phyloP scores from a whole-genome alignment of 2,888 invertebrate species.

The Hemaris fuciformis region DNA sequence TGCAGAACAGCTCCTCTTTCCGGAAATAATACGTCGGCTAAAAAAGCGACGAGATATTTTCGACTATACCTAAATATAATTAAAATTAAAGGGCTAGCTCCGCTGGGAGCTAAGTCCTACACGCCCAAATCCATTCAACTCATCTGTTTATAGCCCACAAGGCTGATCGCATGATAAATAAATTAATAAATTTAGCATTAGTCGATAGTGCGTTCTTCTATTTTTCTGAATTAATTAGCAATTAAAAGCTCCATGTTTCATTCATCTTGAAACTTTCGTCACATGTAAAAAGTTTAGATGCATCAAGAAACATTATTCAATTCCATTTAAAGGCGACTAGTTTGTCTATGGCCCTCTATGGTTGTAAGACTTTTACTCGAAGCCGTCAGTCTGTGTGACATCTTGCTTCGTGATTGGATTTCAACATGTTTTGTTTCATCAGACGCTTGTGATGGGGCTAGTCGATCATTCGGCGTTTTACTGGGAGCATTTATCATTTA shows the following conservation, averaged over 20 bases:
- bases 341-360: neutral
- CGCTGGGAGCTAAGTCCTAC: too few relatives aligned
- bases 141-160: too few relatives aligned
- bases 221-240: neutral
- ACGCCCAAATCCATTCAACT: too few relatives aligned
- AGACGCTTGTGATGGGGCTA: neutral
- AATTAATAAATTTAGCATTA: too few relatives aligned
- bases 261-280: neutral
- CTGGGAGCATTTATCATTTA: too few relatives aligned
- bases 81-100: too few relatives aligned
- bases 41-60: too few relatives aligned
- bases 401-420: neutral
- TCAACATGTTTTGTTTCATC: neutral
- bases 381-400: neutral
- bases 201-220: neutral
- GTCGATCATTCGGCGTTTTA: neutral
- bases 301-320: slow-evolving; percentile 1
- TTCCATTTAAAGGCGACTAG: neutral
- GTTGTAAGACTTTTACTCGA: neutral
- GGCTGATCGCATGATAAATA: too few relatives aligned
- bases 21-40: too few relatives aligned
- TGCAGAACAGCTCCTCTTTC: too few relatives aligned
- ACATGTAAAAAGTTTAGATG: neutral
- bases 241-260: too few relatives aligned
- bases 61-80: too few relatives aligned